Evolutionary conservation across 2,888 invertebrate species (phyloP).

Genomic region (Erebia epiphron): DNA sequence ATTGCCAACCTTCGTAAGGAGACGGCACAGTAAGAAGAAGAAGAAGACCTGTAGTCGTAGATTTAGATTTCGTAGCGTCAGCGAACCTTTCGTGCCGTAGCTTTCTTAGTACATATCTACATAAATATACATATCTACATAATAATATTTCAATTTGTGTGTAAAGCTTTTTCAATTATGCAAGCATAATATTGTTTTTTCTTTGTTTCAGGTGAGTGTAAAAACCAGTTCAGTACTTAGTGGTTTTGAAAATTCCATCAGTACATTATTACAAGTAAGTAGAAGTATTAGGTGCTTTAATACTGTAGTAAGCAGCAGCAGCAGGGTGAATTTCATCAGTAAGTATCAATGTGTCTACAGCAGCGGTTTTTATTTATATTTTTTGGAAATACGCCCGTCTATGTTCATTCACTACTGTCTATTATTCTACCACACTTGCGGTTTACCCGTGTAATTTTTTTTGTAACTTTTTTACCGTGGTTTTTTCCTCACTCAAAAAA

Average conservation of each 20-base stretch:
- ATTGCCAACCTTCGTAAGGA: no score
- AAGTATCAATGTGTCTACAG: no score
- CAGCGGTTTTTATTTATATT: not conserved
- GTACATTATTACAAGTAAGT: not conserved
- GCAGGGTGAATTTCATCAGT: no score
- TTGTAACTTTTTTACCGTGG: not conserved
- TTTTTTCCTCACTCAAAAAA: not conserved
- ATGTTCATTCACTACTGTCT: constrained; percentile 4
- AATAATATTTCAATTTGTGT: no score
- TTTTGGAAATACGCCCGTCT: constrained; percentile 21
- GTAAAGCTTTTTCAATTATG: no score
- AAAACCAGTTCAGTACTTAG: no score
- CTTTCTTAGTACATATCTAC: not conserved
- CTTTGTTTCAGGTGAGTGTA: constrained; percentile 1
- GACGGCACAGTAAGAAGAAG: no score
- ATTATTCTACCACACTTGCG: constrained; percentile 6
- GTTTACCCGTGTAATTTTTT: constrained; percentile 11
- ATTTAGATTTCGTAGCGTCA: not conserved
- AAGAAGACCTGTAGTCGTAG: no score
- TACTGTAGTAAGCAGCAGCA: no score
- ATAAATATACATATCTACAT: no score
- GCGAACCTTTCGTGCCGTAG: not conserved
- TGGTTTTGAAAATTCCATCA: no score
- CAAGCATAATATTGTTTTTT: not conserved
- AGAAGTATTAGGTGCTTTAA: not conserved